A percentile compares a stretch with the other conserved stretches of the same genome.
Evolutionary conservation across 35 echinoderm and acorn worm genomes (phyloP).

Genomic region (Hemicentrotus pulcherrimus): DNA sequence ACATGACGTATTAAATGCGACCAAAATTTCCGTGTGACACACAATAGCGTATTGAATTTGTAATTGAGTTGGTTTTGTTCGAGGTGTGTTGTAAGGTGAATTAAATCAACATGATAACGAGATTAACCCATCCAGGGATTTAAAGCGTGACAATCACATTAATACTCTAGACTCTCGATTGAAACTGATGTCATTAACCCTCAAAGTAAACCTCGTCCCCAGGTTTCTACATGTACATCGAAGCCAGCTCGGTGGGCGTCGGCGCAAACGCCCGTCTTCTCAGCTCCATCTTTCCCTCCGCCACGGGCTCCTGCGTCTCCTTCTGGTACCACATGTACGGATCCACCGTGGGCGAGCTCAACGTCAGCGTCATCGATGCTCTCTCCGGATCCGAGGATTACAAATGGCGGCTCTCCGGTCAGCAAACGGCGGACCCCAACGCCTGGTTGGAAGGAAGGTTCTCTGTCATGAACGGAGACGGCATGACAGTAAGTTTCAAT

Average conservation of each 20-base stretch:
- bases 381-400: conserved; percentile 26
- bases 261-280: conserved; percentile 55
- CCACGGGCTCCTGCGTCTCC: conserved; percentile 67
- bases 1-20: too few species aligned
- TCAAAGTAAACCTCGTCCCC: background rate
- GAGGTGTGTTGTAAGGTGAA: too few species aligned
- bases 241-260: conserved; percentile 51
- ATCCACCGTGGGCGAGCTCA: conserved; percentile 48
- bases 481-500: background rate
- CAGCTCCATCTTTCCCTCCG: conserved; percentile 61
- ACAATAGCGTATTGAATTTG: too few species aligned
- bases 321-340: conserved; percentile 87
- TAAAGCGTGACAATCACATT: too few species aligned
- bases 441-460: conserved; percentile 58
- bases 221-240: conserved; percentile 66
- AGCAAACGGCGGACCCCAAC: conserved; percentile 45
- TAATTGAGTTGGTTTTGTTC: too few species aligned
- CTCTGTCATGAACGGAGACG: conserved; percentile 52
- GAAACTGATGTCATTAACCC: too few species aligned
- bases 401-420: conserved; percentile 52
- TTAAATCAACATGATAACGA: too few species aligned
- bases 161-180: too few species aligned
- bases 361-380: conserved; percentile 18
- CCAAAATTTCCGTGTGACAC: too few species aligned
- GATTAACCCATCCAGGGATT: too few species aligned